Base-by-base conservation (phyloP, 2,113 vertebrate genomes). In the Callorhinus ursinus region DNA sequence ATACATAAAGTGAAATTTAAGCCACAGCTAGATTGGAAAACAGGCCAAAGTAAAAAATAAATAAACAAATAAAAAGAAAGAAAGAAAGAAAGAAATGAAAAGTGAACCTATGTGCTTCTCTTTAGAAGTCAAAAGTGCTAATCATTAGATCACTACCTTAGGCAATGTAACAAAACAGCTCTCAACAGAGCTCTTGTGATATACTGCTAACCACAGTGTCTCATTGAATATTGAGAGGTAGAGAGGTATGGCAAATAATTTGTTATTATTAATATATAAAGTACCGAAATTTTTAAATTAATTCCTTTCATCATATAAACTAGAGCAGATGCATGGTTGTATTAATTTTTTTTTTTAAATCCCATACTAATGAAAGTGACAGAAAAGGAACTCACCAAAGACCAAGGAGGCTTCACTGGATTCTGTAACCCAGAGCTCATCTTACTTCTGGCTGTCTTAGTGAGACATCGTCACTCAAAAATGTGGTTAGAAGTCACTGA, bases 1-100 rank as follows among this genome's bases (percentile, higher is more conserved):
- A 81, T n/a, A 76, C 51, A 85, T 63, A 87, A 87, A 96, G 46
- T 36, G 55, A 91, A 90, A 84, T 2, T 90, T 49, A 88, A 95
- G 53, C 49, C 14, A 69, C 12, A 82, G 26, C 7, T 42, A 82
- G 90, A 96, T 14, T 71, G 8, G 11, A 71, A 49, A 93, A 83
- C 13, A 94, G 33, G 24, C 12, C 10, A 46, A 74, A 85, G 51
- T 51, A 39, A 55, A 82, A 10, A 72, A 12, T 42, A 69, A 81
- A 85, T 39, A 39, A 39, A 39, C 4, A 39, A 39, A 39, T 39
- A 46, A 36, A 63, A 55, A 53, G 24, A 10, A 72, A 12, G n/a
- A 61, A 85, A 90, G 24, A 31, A 71, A 63, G 26, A 31, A 63
- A 63, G 33, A 92, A 51, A 97, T 67, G 49, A 81, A 96, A 95